Evolutionary conservation across 2,797 vertebrate species (phyloP), one percentile per base, ranked within the genome.

Genomic region (Margarornis squamiger): DNA sequence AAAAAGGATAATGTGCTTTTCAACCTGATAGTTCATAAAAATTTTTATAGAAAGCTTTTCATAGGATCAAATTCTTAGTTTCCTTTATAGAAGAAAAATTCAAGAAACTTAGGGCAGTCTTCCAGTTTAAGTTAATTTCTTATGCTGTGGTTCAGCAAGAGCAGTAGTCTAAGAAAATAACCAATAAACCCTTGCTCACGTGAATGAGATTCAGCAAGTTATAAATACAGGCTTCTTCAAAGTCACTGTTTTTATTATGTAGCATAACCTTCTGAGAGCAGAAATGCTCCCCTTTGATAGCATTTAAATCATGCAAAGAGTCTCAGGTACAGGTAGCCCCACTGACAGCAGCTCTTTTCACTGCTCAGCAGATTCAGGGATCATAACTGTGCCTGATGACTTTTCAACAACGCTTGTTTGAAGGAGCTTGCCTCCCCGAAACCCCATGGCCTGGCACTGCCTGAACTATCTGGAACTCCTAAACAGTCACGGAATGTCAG

Each of bases 341-440:
- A 3, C 4, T 4, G 21, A 5, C 13, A 18, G 15, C 1, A 3
- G 22, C 10, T 36, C 11, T 2, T 63, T 43, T 20, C 45, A 5
- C 4, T 7, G 9, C 11, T 36, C 6, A 5, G 30, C 41, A 23
- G 24, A 34, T 16, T 8, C 21, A 24, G 68, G 23, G 29, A 10
- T 20, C 9, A 1, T 7, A 13, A 49, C 26, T 16, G 22, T 1
- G 1, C 2, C 1, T 43, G 12, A 3, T 36, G 24, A 43, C 18
- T 16, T 9, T 22, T 17, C 11, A 30, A 1, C 39, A 6, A 1
- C 0, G 0, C 1, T 3, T 0, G 0, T 54, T 22, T 14, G 45
- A 43, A 14, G 9, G 21, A 46, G 12, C 3, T 1, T 27, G 7
- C 6, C 32, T 67, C 22, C 10, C 3, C 0, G 9, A 24, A 63